Evolutionary conservation across 2,113 vertebrate species (phyloP).

Genomic region (Archilochus colubris): DNA sequence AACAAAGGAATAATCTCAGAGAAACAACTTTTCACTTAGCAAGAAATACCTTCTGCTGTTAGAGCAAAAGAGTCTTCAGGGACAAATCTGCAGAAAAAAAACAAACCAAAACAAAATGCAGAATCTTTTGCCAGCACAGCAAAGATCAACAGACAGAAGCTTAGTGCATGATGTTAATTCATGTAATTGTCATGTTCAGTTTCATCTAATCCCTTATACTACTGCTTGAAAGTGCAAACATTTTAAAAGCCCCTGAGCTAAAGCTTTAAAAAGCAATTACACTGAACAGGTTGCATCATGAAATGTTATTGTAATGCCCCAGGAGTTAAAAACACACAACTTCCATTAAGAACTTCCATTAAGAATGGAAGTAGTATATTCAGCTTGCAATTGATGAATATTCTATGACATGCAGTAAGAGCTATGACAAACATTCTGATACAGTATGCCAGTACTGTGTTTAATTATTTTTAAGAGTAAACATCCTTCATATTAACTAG

Average conservation of each 20-base stretch:
- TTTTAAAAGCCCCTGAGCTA: background rate
- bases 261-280: background rate
- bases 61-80: background rate
- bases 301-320: background rate
- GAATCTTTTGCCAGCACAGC: background rate
- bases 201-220: background rate
- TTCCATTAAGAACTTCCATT: constrained; percentile 1
- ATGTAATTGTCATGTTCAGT: constrained; percentile 2
- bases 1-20: background rate
- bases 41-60: background rate
- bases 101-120: background rate
- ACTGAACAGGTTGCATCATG: background rate
- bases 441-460: background rate
- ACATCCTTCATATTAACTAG: background rate
- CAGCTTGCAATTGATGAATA: background rate
- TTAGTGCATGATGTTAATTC: background rate
- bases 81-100: background rate
- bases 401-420: background rate
- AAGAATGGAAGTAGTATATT: background rate
- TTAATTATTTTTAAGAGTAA: background rate
- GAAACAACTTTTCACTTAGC: background rate
- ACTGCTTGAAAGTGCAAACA: constrained; percentile 5
- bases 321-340: background rate
- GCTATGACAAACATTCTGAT: background rate
- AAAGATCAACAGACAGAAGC: background rate